phyloP scores from a whole-genome alignment of 2,797 vertebrate species.

The Lagocephalus sceleratus region DNA sequence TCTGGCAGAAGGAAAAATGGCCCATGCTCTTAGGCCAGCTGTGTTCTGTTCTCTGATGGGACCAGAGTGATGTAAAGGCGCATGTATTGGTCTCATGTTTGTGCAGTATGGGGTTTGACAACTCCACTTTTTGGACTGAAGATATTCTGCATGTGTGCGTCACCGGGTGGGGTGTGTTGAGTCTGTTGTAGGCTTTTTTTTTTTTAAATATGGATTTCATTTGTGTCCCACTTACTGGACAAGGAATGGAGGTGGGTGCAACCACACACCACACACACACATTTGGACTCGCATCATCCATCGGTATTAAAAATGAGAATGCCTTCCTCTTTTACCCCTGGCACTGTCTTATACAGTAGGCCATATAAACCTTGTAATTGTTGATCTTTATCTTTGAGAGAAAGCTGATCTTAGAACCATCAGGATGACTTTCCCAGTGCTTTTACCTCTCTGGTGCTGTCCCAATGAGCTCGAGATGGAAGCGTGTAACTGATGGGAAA shows the following conservation, averaged over 20 bases:
- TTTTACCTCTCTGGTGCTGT: too few relatives aligned
- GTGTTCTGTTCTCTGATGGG: conserved; percentile 31
- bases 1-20: conserved; percentile 23
- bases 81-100: conserved; percentile 15
- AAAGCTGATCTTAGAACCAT: neutral
- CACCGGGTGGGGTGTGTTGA: conserved; percentile 29
- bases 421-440: too few relatives aligned
- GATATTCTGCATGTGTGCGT: neutral
- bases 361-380: too few relatives aligned
- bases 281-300: too few relatives aligned
- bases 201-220: conserved; percentile 61
- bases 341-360: too few relatives aligned
- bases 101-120: conserved; percentile 34
- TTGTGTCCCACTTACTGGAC: conserved; percentile 50
- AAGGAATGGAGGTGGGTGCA: conserved; percentile 31
- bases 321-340: too few relatives aligned
- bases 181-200: conserved; percentile 37
- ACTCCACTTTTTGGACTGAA: conserved; percentile 40
- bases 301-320: too few relatives aligned
- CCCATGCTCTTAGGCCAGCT: conserved; percentile 38
- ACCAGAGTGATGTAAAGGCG: conserved; percentile 27
- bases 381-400: neutral
- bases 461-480: neutral
- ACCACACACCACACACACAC: conserved; percentile 4
- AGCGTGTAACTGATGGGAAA: conserved; percentile 48